Evolutionary conservation across 2,797 vertebrate species (phyloP).

Genomic region (Urosaurus nigricauda): DNA sequence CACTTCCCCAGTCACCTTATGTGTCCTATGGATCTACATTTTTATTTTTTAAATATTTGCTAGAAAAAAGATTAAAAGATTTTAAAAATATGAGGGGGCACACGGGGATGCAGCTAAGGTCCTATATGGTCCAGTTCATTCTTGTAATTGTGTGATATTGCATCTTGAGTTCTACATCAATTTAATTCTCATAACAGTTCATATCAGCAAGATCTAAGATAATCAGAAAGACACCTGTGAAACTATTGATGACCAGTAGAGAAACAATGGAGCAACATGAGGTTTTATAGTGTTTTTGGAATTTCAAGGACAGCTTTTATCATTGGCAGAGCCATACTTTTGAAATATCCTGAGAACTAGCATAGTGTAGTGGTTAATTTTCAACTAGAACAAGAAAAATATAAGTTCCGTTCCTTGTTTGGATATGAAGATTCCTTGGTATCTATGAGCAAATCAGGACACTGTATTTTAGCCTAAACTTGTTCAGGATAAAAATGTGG

Average conservation of each 20-base stretch:
- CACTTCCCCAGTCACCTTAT: too few relatives aligned
- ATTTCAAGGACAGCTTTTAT: neutral
- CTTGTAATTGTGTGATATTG: neutral
- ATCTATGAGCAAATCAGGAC: neutral
- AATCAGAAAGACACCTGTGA: neutral
- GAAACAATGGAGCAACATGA: neutral
- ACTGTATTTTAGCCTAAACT: neutral
- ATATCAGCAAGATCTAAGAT: neutral
- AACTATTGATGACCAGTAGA: neutral
- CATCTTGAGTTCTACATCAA: neutral
- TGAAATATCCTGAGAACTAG: neutral
- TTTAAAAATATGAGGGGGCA: too few relatives aligned
- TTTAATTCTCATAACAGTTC: neutral
- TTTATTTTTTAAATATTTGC: too few relatives aligned
- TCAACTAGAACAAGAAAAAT: neutral
- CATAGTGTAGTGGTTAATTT: neutral
- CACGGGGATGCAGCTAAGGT: too few relatives aligned
- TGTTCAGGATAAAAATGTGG: neutral
- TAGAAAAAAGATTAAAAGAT: too few relatives aligned
- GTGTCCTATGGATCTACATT: too few relatives aligned
- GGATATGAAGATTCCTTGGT: neutral
- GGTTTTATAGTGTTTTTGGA: neutral
- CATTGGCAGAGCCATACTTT: neutral
- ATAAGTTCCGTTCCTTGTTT: neutral
- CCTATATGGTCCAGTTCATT: too few relatives aligned